These are phyloP conservation scores for Rhinolophus sinicus DNA, from an alignment of 2,113 vertebrate genomes.

Conservation along the genomic window DNA sequence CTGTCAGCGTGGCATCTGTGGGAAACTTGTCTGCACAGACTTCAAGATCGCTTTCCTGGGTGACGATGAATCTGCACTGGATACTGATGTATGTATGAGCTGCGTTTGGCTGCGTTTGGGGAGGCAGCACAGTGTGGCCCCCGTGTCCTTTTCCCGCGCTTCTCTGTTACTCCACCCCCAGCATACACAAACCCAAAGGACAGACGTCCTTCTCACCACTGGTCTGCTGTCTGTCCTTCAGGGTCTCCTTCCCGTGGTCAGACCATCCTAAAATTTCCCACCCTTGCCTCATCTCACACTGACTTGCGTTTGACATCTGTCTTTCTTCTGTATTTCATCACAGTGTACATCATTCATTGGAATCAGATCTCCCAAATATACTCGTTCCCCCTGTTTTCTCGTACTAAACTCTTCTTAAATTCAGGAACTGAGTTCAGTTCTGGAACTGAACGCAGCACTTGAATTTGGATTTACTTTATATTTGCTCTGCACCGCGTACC, in stretches of 20 bases:
- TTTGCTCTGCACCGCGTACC: neutral
- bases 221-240: neutral
- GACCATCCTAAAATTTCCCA: neutral
- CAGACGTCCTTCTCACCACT: neutral
- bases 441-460: neutral
- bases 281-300: neutral
- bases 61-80: slow-evolving; percentile 84
- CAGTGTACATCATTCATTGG: neutral
- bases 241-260: neutral
- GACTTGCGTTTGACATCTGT: neutral
- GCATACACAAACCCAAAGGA: neutral
- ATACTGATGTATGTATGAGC: slow-evolving; percentile 84
- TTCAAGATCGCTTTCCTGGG: slow-evolving; percentile 92
- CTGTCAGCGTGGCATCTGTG: slow-evolving; percentile 88
- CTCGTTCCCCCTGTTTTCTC: neutral
- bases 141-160: neutral
- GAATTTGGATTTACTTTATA: neutral
- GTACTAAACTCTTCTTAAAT: neutral
- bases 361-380: neutral
- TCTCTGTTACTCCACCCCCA: neutral
- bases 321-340: slow-evolving; percentile 15
- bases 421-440: neutral
- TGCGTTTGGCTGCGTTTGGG: neutral
- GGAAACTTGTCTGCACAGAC: slow-evolving; percentile 92
- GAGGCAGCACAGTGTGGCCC: neutral